These are phyloP conservation scores for Anguilla pacifica DNA, from an alignment of 2,797 vertebrate species.

Conservation along the genomic window DNA sequence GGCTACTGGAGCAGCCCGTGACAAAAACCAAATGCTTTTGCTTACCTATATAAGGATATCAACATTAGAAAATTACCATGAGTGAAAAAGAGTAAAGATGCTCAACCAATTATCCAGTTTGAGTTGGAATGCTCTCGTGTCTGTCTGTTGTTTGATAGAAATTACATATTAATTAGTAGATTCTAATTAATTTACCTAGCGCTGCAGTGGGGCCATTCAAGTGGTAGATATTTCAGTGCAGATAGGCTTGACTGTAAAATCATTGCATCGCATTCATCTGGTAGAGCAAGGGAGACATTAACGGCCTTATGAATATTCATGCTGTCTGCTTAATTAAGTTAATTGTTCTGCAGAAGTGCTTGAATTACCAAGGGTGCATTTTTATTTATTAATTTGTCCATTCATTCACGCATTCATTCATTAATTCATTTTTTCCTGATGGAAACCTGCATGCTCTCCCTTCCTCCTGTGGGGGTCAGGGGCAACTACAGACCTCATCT, in stretches of 20 bases:
- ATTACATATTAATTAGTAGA: constrained; percentile 64
- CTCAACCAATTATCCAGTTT: background rate
- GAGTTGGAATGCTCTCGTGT: constrained; percentile 27
- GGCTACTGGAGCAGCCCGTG: too few species aligned
- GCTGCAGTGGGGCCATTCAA: constrained; percentile 71
- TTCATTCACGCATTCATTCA: constrained; percentile 50
- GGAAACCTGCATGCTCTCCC: constrained; percentile 56
- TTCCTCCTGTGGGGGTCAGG: constrained; percentile 60
- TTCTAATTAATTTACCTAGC: constrained; percentile 75
- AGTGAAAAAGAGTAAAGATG: background rate
- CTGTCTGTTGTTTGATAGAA: constrained; percentile 42
- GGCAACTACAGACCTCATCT: constrained; percentile 49
- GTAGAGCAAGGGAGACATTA: constrained; percentile 86
- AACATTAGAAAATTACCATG: background rate
- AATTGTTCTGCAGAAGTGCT: constrained; percentile 89
- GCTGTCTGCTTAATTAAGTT: constrained; percentile 88
- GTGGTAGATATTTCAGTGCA: constrained; percentile 78
- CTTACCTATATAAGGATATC: background rate
- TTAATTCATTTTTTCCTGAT: constrained; percentile 27
- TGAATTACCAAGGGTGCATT: constrained; percentile 81
- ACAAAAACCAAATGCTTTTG: background rate
- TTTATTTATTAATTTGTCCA: constrained; percentile 41
- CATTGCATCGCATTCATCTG: constrained; percentile 89
- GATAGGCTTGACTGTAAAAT: constrained; percentile 86
- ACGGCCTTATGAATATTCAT: constrained; percentile 91